phyloP scores from a whole-genome alignment of 2,888 invertebrate species.

The Ypsolopha scabrella region DNA sequence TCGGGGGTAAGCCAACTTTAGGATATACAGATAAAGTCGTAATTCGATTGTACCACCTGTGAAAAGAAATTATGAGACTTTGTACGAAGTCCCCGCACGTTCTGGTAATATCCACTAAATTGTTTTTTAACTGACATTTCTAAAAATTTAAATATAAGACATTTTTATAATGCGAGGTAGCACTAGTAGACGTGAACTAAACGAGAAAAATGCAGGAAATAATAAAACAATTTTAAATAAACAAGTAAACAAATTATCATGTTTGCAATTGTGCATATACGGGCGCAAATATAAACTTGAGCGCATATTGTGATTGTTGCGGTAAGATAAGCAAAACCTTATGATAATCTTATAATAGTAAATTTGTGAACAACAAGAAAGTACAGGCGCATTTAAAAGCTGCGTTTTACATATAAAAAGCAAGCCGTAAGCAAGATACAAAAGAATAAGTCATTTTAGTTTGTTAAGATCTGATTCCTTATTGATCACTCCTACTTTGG shows the following conservation, averaged over 20 bases:
- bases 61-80: conserved; percentile 3
- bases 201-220: background rate
- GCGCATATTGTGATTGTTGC: background rate
- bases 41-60: conserved; percentile 2
- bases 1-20: conserved; percentile 6
- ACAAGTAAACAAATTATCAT: too few relatives aligned
- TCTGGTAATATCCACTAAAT: background rate
- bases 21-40: conserved; percentile 6
- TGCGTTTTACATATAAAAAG: background rate
- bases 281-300: too few relatives aligned
- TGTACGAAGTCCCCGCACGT: conserved; percentile 6
- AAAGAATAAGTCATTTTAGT: conserved; percentile 7
- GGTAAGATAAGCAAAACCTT: background rate
- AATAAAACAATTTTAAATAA: background rate
- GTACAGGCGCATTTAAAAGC: too few relatives aligned
- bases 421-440: background rate
- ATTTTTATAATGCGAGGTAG: background rate
- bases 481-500: background rate
- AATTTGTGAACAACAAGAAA: too few relatives aligned
- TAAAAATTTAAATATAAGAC: conserved; percentile 1
- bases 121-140: background rate
- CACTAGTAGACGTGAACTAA: background rate
- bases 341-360: background rate
- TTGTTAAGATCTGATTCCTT: background rate
- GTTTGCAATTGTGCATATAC: too few relatives aligned